These are phyloP conservation scores for Anoplius nigerrimus DNA, from an alignment of 2,888 invertebrate species.

Conservation along the genomic window DNA sequence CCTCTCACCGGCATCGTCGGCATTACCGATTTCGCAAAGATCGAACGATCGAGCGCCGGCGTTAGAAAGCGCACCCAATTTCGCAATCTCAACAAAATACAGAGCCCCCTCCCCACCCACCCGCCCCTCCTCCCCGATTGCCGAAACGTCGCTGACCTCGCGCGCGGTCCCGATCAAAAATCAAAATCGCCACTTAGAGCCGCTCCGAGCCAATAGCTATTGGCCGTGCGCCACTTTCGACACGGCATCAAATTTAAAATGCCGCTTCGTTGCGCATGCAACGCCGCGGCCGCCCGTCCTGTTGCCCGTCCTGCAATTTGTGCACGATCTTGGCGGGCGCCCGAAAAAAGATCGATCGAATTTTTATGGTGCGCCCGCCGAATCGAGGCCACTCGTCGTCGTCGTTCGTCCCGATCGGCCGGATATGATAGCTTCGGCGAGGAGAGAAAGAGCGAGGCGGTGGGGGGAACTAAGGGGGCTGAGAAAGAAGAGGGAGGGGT, in stretches of 20 bases:
- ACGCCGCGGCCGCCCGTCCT: background rate
- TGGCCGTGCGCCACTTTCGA: too few species aligned
- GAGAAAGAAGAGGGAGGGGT: background rate
- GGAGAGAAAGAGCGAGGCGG: constrained; percentile 25
- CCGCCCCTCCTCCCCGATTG: background rate
- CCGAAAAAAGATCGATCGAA: constrained; percentile 36
- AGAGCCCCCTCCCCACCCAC: background rate
- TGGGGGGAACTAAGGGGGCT: too few species aligned
- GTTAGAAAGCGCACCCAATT: too few species aligned
- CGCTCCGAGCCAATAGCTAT: background rate
- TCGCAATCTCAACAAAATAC: too few species aligned
- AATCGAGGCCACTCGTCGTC: constrained; percentile 36
- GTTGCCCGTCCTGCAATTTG: constrained; percentile 35
- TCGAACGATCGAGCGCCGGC: too few species aligned
- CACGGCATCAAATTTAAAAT: constrained; percentile 43
- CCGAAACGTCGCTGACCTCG: too few species aligned
- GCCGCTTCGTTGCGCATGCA: constrained; percentile 24
- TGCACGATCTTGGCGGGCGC: constrained; percentile 33
- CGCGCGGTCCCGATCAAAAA: too few species aligned
- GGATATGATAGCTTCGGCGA: constrained; percentile 19
- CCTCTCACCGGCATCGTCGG: too few species aligned
- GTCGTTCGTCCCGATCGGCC: constrained; percentile 15
- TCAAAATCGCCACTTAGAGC: too few species aligned
- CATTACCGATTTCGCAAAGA: too few species aligned
- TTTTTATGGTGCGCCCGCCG: constrained; percentile 34